Conservation (phyloP, 2,888 invertebrate species). For the Nephrotoma guestfalica region DNA sequence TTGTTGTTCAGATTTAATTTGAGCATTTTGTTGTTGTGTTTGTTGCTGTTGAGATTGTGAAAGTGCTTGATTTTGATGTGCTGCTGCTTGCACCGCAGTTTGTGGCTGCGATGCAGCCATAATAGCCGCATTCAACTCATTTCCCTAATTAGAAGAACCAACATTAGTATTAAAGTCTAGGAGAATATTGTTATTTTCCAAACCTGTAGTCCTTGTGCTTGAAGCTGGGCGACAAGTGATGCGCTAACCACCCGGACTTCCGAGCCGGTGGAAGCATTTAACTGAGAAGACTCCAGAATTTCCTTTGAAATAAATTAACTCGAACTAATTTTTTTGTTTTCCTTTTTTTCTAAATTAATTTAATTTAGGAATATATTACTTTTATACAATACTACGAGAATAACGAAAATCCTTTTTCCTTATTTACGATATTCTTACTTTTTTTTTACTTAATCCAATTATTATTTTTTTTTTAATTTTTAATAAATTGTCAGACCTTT, state of each 20-base stretch:
- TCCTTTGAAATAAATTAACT: slow-evolving; percentile 4
- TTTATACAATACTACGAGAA: neutral
- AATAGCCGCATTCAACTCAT: slow-evolving; percentile 18
- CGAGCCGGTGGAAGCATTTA: slow-evolving; percentile 15
- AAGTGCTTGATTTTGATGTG: slow-evolving; percentile 10
- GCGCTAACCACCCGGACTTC: slow-evolving; percentile 40
- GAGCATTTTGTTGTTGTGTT: slow-evolving; percentile 8
- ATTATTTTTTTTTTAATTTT: neutral
- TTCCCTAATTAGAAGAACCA: slow-evolving; percentile 12
- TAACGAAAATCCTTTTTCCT: neutral
- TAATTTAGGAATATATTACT: neutral
- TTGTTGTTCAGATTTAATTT: slow-evolving; percentile 3
- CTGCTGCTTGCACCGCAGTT: slow-evolving; percentile 10
- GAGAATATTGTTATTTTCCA: neutral
- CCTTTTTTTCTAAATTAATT: neutral
- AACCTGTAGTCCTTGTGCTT: slow-evolving; percentile 35
- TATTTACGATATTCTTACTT: neutral
- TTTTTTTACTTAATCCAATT: neutral
- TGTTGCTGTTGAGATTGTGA: slow-evolving; percentile 6
- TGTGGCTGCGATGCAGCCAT: slow-evolving; percentile 17
- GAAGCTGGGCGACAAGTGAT: slow-evolving; percentile 41
- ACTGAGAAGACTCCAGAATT: slow-evolving; percentile 15
- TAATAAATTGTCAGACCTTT: slow-evolving; percentile 1
- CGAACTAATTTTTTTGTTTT: neutral
- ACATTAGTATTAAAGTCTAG: neutral